phyloP scores from a whole-genome alignment of 2,888 invertebrate genomes.

The Sesia apiformis region DNA sequence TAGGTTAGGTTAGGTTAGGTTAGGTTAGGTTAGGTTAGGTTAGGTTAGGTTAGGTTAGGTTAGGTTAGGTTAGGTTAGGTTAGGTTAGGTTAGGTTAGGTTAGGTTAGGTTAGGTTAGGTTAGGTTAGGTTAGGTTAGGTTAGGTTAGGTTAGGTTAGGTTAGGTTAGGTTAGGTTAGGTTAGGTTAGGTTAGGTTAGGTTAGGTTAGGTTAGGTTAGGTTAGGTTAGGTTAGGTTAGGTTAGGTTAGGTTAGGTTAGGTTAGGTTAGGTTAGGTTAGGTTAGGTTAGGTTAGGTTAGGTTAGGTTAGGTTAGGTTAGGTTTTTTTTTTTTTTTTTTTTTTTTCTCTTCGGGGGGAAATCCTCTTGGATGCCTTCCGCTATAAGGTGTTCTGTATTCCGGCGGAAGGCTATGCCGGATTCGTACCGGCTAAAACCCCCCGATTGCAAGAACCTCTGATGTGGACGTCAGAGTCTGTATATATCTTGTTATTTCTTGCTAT shows the following conservation, averaged over 20 bases:
- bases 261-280: neutral
- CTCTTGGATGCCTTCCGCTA: no score
- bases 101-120: neutral
- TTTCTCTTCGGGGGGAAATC: no score
- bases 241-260: neutral
- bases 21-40: neutral
- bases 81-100: neutral
- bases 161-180: neutral
- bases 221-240: neutral
- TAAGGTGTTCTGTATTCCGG: no score
- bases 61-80: neutral
- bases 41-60: neutral
- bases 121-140: neutral
- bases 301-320: neutral
- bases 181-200: neutral
- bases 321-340: no score
- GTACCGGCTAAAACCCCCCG: no score
- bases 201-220: neutral
- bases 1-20: neutral
- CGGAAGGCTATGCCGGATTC: no score
- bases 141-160: neutral
- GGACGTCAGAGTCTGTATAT: no score
- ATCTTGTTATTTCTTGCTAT: no score
- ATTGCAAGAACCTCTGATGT: no score
- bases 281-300: neutral